Evolutionary conservation across 2,113 vertebrate species (phyloP).

Genomic region (Pollachius pollachius): DNA sequence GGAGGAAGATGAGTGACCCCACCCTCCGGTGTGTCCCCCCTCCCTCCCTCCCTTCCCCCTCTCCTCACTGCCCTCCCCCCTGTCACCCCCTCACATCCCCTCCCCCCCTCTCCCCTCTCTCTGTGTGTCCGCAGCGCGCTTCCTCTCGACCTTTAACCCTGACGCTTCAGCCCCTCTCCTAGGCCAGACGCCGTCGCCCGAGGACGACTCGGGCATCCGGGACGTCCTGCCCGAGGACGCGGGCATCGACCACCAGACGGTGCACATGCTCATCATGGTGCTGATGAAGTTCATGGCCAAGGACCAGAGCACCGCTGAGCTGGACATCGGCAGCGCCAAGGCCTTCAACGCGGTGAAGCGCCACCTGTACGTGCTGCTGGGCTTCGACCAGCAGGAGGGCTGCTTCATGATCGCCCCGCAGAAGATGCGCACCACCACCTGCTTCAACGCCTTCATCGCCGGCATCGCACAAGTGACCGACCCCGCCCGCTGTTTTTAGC

Average conservation of each 20-base stretch:
- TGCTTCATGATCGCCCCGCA: constrained; percentile 99
- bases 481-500: background rate
- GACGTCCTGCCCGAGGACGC: constrained; percentile 93
- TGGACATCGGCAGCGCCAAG: constrained; percentile 93
- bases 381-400: constrained; percentile 95
- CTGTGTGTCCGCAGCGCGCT: constrained; percentile 40
- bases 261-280: constrained; percentile 96
- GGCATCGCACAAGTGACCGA: constrained; percentile 90
- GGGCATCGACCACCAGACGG: constrained; percentile 97
- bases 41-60: background rate
- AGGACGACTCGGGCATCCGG: constrained; percentile 87
- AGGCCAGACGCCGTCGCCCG: constrained; percentile 84
- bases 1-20: constrained; percentile 28
- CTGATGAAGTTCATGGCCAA: constrained; percentile 99
- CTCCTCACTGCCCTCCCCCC: constrained; percentile 7
- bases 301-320: constrained; percentile 92
- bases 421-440: constrained; percentile 96
- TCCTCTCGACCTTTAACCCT: constrained; percentile 57
- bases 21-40: constrained; percentile 24
- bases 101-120: background rate
- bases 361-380: constrained; percentile 91
- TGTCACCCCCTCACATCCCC: constrained; percentile 5
- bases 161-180: constrained; percentile 59
- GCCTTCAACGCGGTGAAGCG: constrained; percentile 98
- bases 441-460: constrained; percentile 98